Base-by-base conservation (phyloP, 2,888 invertebrate genomes). In the Dendrolimus pini region DNA sequence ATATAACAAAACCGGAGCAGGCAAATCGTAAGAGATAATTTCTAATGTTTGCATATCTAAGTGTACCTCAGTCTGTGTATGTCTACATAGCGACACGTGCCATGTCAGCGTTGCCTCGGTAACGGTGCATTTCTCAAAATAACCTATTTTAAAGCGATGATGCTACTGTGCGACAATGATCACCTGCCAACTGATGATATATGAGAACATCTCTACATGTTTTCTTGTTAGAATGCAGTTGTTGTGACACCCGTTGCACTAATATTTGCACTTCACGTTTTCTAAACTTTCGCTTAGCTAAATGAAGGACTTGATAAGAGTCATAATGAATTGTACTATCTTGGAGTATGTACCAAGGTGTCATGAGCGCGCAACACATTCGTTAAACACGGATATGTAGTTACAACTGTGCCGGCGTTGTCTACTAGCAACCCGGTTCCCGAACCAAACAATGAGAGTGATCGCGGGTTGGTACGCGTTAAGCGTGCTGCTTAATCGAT, bases 381-480 rank as follows among this genome's bases (percentile, higher is more conserved):
- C 83, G 79, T 71, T 74, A 75, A 60, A 72, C 75, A 73, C 81
- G 82, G 79, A 76, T 77, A 74, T 77, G 74, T 69, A 65, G 67
- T 76, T 69, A 62, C 69, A 71, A 87, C 86, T 86, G 85, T 58
- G 14, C 47, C 14, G 72, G 72, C 64, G 61, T 61, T 71, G 83
- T 82, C 77, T 74, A 83, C 82, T 86, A 79, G 85, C 85, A 86
- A 85, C 87, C 78, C 80, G 82, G 78, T 77, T 82, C 74, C 74
- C 77, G 68, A 80, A 77, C 78, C 86, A 89, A 89, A 89, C 89
- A 90, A 87, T 88, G 82, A 82, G 89, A 78, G 85, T 83, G 83
- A 81, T 90, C 88, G 82, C 89, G 72, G 83, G 76, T 79, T 87
- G 89, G 89, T 88, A 89, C 89, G 83, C 77, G 75, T 70, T 74